Evolutionary conservation across 2,113 vertebrate genomes (phyloP).

Genomic region (Halichoerus grypus): DNA sequence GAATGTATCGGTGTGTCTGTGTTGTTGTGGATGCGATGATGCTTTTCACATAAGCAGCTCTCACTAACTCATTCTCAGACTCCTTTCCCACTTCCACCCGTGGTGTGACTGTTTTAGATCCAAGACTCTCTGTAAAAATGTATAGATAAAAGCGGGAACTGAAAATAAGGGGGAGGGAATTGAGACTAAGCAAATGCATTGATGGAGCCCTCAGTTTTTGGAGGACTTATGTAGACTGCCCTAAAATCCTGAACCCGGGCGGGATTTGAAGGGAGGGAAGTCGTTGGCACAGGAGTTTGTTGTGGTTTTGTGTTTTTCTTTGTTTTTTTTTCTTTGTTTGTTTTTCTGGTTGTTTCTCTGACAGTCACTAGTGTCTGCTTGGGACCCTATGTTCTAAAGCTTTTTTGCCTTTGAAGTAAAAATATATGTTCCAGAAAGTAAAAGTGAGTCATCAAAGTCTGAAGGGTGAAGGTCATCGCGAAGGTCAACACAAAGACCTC

Average conservation of each 20-base stretch:
- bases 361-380: slow-evolving; percentile 58
- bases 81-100: slow-evolving; percentile 34
- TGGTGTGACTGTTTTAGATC: slow-evolving; percentile 85
- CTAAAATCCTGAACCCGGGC: slow-evolving; percentile 26
- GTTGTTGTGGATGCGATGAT: slow-evolving; percentile 60
- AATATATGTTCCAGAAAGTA: slow-evolving; percentile 52
- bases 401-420: slow-evolving; percentile 70
- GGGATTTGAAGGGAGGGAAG: background rate
- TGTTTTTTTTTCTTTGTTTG: background rate
- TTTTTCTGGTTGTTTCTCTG: slow-evolving; percentile 67
- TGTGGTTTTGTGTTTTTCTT: background rate
- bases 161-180: slow-evolving; percentile 64
- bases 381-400: slow-evolving; percentile 67
- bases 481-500: background rate
- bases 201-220: slow-evolving; percentile 73
- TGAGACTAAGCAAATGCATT: slow-evolving; percentile 56
- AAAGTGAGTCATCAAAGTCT: slow-evolving; percentile 30
- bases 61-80: slow-evolving; percentile 62
- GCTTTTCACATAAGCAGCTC: slow-evolving; percentile 77
- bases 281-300: background rate
- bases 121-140: slow-evolving; percentile 87
- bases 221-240: slow-evolving; percentile 54
- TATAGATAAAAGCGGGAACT: slow-evolving; percentile 71
- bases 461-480: background rate
- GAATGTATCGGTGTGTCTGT: slow-evolving; percentile 60